Evolutionary conservation across 2,113 vertebrate genomes (phyloP).

Genomic region (Xyrauchen texanus): DNA sequence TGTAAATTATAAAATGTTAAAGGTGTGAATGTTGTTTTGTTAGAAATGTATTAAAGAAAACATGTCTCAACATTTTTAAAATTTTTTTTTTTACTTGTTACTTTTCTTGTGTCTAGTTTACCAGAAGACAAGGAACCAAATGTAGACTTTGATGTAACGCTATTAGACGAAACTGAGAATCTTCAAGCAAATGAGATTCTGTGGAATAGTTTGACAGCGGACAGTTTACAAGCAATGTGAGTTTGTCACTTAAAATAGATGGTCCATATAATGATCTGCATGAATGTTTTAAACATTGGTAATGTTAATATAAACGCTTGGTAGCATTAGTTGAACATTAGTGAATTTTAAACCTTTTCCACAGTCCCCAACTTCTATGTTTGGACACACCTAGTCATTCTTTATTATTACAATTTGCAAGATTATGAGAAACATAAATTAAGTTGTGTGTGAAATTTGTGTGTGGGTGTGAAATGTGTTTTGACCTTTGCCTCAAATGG

Average conservation of each 20-base stretch:
- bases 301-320: not conserved
- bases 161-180: constrained; percentile 91
- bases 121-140: constrained; percentile 80
- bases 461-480: no score
- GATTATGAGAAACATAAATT: no score
- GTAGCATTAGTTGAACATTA: not conserved
- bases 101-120: constrained; percentile 71
- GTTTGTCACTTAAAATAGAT: not conserved
- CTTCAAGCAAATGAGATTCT: constrained; percentile 93
- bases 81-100: no score
- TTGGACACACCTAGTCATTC: not conserved
- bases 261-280: not conserved
- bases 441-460: no score
- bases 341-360: not conserved
- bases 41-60: not conserved
- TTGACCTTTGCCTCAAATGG: no score
- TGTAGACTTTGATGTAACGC: constrained; percentile 86
- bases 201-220: constrained; percentile 96
- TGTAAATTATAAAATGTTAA: no score
- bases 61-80: not conserved
- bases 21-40: not conserved
- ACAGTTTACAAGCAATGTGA: constrained; percentile 90
- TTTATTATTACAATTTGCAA: not conserved
- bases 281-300: not conserved
- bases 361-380: not conserved